A percentile compares a stretch with the other conserved stretches of the same genome.
Evolutionary conservation across 2,888 invertebrate genomes (phyloP).

Genomic region (Andrena dorsata): DNA sequence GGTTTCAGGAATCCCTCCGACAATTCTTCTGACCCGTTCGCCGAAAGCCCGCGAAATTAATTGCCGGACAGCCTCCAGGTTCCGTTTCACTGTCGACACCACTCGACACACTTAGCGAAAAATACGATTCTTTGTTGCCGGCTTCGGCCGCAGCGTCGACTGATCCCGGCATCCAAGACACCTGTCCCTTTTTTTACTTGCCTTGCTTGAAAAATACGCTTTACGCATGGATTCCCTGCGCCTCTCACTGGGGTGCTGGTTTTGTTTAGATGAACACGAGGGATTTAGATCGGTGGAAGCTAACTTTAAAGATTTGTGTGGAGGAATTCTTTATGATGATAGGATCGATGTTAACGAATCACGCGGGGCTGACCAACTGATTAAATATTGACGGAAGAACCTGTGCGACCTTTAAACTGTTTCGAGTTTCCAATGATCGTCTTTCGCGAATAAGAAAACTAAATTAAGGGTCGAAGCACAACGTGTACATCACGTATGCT

Average conservation of each 20-base stretch:
- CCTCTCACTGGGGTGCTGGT: too few relatives aligned
- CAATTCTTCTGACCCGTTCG: constrained; percentile 68
- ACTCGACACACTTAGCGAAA: constrained; percentile 64
- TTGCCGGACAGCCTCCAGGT: constrained; percentile 72
- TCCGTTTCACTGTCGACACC: constrained; percentile 65
- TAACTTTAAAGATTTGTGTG: not conserved
- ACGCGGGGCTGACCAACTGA: too few relatives aligned
- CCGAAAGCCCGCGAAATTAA: constrained; percentile 79
- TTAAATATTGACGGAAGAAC: too few relatives aligned
- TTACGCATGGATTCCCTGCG: not conserved
- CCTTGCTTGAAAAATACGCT: not conserved
- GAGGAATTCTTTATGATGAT: not conserved
- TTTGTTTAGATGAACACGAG: not conserved
- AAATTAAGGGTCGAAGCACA: not conserved
- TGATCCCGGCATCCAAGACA: constrained; percentile 1
- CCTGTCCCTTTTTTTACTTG: not conserved
- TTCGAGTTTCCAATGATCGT: not conserved
- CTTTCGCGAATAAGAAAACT: not conserved
- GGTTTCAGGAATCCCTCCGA: constrained; percentile 78
- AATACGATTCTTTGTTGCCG: constrained; percentile 51
- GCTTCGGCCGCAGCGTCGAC: not conserved
- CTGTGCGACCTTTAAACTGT: too few relatives aligned
- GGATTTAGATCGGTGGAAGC: not conserved
- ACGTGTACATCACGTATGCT: not conserved
- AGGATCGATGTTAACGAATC: too few relatives aligned